phyloP scores from a whole-genome alignment of 2,113 vertebrate genomes.

The Petroica traversi region DNA sequence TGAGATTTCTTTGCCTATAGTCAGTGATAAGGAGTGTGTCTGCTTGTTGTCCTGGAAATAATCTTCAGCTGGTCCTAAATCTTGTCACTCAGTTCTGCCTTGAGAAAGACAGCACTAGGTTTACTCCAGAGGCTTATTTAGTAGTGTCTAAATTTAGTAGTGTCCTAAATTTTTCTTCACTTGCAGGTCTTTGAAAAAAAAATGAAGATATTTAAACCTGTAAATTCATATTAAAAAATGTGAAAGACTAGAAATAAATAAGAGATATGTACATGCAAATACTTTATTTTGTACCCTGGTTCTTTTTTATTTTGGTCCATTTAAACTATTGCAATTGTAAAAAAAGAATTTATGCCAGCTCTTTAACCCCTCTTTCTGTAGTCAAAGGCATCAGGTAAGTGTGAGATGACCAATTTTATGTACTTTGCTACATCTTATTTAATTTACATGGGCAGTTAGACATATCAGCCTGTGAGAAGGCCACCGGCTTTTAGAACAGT shows the following conservation, averaged over 20 bases:
- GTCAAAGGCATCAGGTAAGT: slow-evolving; percentile 22
- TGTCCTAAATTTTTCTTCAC: not conserved
- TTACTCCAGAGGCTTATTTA: not conserved
- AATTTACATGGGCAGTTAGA: slow-evolving; percentile 66
- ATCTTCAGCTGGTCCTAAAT: not conserved
- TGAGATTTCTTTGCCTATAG: not conserved
- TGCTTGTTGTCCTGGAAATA: not conserved
- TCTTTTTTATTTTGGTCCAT: not conserved
- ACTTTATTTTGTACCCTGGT: not conserved
- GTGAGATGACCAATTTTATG: slow-evolving; percentile 56
- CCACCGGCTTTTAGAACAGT: slow-evolving; percentile 35
- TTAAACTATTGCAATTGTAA: not conserved
- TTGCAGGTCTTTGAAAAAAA: not conserved
- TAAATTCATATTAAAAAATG: not conserved
- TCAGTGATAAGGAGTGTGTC: not conserved
- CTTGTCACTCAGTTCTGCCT: not conserved
- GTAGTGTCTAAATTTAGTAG: not conserved
- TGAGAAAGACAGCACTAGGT: not conserved
- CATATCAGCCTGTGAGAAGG: slow-evolving; percentile 54
- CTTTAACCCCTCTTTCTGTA: slow-evolving; percentile 38
- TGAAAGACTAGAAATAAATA: not conserved
- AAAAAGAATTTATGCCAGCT: not conserved
- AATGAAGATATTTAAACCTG: not conserved
- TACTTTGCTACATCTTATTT: slow-evolving; percentile 66
- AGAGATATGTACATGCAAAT: not conserved